Percentiles rank a stretch among this genome's conserved stretches.
Evolutionary conservation across 2,113 vertebrate genomes (phyloP).

Genomic region (Globicephala melas): DNA sequence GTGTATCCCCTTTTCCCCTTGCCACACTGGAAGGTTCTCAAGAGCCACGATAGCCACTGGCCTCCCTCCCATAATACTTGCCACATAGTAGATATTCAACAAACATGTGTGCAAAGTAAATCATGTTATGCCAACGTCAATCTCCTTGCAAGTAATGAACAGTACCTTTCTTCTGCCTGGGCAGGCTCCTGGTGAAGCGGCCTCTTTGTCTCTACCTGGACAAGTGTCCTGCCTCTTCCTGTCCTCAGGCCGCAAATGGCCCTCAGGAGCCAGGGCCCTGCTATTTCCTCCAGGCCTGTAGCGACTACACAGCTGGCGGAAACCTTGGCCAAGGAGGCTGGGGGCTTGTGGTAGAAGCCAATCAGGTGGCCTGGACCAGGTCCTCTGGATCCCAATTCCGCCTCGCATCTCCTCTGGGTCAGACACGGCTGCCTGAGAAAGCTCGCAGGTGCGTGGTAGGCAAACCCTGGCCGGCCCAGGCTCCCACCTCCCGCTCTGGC

Average conservation of each 20-base stretch:
- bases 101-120: not conserved
- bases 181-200: not conserved
- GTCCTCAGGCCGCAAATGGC: not conserved
- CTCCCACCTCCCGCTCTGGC: not conserved
- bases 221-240: not conserved
- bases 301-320: not conserved
- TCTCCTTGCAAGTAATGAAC: not conserved
- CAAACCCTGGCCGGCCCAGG: not conserved
- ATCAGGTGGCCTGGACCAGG: not conserved
- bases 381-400: not conserved
- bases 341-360: not conserved
- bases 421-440: constrained; percentile 14
- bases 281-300: not conserved
- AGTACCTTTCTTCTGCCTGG: not conserved
- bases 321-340: not conserved
- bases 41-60: not conserved
- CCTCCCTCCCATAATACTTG: not conserved
- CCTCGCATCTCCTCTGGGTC: not conserved
- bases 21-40: not conserved
- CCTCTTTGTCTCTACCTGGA: not conserved
- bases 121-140: not conserved
- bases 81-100: not conserved
- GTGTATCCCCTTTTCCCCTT: no score
- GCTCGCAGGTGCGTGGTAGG: constrained; percentile 11
- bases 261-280: not conserved